phyloP scores from a whole-genome alignment of 2,888 invertebrate species.

The Emmelina monodactyla region DNA sequence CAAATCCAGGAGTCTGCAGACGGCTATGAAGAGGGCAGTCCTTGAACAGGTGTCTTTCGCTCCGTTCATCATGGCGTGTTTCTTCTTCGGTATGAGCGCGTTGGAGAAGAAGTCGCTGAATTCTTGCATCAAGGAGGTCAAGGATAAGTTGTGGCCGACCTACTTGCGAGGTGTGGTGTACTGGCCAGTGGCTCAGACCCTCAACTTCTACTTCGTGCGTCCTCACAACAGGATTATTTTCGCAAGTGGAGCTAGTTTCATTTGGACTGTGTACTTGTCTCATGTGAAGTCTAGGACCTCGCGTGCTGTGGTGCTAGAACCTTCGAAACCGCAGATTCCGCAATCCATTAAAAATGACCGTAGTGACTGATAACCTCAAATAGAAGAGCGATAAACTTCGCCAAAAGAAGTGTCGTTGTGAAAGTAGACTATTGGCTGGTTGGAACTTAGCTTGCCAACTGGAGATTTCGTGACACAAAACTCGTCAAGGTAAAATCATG shows the following conservation, averaged over 20 bases:
- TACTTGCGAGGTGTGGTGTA: conserved; percentile 72
- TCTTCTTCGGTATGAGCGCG: conserved; percentile 78
- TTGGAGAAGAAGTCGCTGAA: conserved; percentile 71
- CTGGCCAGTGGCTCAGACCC: conserved; percentile 77
- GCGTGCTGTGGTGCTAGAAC: no score
- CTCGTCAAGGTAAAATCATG: no score
- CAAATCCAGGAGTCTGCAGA: conserved; percentile 25
- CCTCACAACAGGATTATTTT: conserved; percentile 78
- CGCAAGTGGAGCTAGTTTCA: conserved; percentile 74
- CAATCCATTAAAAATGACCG: no score
- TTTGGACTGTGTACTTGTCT: conserved; percentile 80
- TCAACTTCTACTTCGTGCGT: conserved; percentile 75
- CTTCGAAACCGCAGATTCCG: no score
- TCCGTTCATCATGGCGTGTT: conserved; percentile 75
- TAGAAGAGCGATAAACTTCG: no score
- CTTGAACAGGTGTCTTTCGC: conserved; percentile 78
- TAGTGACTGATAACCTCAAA: no score
- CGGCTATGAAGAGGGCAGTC: conserved; percentile 39
- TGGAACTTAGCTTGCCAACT: no score
- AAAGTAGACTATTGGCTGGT: no score
- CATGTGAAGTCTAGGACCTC: conserved; percentile 80
- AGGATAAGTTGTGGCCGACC: conserved; percentile 75
- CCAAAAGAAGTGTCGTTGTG: no score
- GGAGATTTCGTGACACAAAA: no score
- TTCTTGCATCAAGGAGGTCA: conserved; percentile 71